Conservation (phyloP, 2,113 vertebrate species). For the Pedetes capensis region DNA sequence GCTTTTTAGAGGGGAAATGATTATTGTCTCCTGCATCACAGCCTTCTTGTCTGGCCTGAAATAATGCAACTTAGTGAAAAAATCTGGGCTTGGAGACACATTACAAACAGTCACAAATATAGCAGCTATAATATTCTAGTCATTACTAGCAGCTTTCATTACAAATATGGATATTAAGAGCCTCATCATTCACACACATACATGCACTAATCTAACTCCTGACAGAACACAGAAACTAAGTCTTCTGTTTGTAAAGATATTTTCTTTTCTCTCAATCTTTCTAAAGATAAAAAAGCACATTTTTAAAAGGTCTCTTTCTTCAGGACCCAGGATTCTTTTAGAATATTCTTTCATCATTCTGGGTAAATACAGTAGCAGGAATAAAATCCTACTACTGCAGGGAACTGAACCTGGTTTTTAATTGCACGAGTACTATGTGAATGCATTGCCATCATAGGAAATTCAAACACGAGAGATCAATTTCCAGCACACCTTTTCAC, state of each 20-base stretch:
- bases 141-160: not conserved
- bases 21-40: conserved; percentile 58
- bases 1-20: conserved; percentile 65
- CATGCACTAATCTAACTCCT: conserved; percentile 7
- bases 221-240: not conserved
- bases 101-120: conserved; percentile 44
- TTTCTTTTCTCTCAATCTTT: conserved; percentile 17
- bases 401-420: not conserved
- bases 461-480: not conserved
- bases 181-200: not conserved
- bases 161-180: conserved; percentile 44
- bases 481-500: not conserved
- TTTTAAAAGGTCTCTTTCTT: not conserved
- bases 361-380: not conserved
- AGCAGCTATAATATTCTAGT: not conserved
- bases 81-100: conserved; percentile 35
- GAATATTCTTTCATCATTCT: not conserved
- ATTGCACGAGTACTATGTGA: not conserved
- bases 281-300: not conserved
- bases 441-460: not conserved
- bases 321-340: not conserved
- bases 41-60: conserved; percentile 55
- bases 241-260: not conserved
- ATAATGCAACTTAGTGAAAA: conserved; percentile 54
- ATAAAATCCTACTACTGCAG: not conserved